Conservation (phyloP, 2,888 invertebrate genomes). For the Aspidapion aeneum region DNA sequence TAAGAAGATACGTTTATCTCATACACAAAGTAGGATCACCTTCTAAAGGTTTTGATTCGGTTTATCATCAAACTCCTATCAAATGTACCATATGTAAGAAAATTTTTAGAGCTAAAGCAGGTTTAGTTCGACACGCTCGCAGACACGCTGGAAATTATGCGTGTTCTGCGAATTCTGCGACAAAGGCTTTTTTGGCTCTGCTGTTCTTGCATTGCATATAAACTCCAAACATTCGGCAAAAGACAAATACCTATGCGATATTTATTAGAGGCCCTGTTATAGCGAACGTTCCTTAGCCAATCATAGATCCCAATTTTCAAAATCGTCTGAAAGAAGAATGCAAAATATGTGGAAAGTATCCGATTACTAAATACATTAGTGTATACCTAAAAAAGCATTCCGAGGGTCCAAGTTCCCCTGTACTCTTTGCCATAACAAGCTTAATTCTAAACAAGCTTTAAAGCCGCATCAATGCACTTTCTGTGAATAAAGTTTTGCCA, state of each 20-base stretch:
- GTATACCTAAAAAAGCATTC: too few relatives aligned
- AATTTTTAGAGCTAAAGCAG: constrained; percentile 44
- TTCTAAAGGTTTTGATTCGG: too few relatives aligned
- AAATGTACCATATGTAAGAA: constrained; percentile 56
- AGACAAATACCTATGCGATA: constrained; percentile 31
- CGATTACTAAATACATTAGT: too few relatives aligned
- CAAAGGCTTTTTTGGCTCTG: constrained; percentile 31
- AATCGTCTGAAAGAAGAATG: too few relatives aligned
- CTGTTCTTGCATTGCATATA: constrained; percentile 43
- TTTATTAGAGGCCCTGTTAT: constrained; percentile 34
- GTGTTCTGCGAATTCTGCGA: constrained; percentile 35
- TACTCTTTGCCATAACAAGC: constrained; percentile 52
- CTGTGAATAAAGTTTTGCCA: constrained; percentile 56
- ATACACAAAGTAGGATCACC: too few relatives aligned
- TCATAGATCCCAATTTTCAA: constrained; percentile 30
- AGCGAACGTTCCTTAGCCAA: constrained; percentile 31
- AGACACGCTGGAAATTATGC: constrained; percentile 39
- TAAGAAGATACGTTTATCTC: too few relatives aligned
- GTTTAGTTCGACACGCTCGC: constrained; percentile 24
- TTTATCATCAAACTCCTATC: too few relatives aligned
- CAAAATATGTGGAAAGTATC: too few relatives aligned
- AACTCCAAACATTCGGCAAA: constrained; percentile 34
- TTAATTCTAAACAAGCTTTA: constrained; percentile 43
- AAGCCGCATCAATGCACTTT: constrained; percentile 49
- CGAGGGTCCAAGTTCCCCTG: constrained; percentile 43